Percentiles rank a stretch among this genome's conserved stretches.
phyloP scores from a whole-genome alignment of 1,140 invertebrate genomes.

The Pygmarrhopalites habei region DNA sequence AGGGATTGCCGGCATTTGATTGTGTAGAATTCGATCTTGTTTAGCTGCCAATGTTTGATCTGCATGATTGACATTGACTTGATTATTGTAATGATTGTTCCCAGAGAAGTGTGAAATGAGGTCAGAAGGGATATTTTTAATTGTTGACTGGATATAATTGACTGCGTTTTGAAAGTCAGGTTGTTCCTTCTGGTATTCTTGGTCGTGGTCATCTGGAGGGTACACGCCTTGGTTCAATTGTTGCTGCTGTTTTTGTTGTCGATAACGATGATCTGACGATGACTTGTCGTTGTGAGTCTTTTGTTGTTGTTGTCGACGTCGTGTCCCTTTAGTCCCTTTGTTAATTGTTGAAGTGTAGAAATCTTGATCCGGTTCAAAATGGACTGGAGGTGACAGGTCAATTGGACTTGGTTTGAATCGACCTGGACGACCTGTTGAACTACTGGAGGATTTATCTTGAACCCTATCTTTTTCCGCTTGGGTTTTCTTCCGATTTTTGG shows the following conservation, averaged over 20 bases:
- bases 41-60: neutral
- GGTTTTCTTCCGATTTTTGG: too few species aligned
- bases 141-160: neutral
- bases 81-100: too few species aligned
- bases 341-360: constrained; percentile 31
- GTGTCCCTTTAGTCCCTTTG: neutral
- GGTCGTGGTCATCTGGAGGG: neutral
- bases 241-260: neutral
- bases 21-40: neutral
- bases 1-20: neutral
- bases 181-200: neutral
- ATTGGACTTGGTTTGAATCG: constrained; percentile 20
- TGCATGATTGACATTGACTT: too few species aligned
- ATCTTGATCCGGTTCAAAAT: constrained; percentile 31
- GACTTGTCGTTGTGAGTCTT: neutral
- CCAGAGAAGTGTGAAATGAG: too few species aligned
- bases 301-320: neutral
- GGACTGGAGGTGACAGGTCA: constrained; percentile 24
- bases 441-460: too few species aligned
- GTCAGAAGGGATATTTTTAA: too few species aligned
- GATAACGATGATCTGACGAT: neutral
- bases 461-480: too few species aligned
- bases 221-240: too few species aligned
- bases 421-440: neutral
- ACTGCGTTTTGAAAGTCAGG: neutral